These are phyloP conservation scores for Phrynosoma blainvillii DNA, from an alignment of 2,113 vertebrate genomes.

Conservation along the genomic window DNA sequence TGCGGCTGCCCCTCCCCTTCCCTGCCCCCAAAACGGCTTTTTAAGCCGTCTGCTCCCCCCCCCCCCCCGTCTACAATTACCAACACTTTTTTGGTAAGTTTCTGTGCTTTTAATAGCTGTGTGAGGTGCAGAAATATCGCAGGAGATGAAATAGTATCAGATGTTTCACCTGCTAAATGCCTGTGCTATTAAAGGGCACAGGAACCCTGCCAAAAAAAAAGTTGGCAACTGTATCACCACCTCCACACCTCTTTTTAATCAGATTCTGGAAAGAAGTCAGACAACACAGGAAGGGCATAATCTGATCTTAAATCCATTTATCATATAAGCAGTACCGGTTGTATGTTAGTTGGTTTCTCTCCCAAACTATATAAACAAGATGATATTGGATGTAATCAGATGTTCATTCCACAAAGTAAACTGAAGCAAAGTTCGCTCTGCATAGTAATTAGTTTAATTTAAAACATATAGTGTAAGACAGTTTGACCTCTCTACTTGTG, in stretches of 20 bases:
- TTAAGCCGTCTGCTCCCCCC: too few relatives aligned
- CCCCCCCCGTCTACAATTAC: neutral
- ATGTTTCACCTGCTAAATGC: neutral
- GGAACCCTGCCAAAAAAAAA: neutral
- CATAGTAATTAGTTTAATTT: slow-evolving; percentile 41
- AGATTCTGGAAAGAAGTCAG: slow-evolving; percentile 16
- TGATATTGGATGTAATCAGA: slow-evolving; percentile 37
- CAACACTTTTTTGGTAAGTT: neutral
- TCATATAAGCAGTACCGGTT: slow-evolving; percentile 18
- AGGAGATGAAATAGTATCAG: neutral
- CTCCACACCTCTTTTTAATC: slow-evolving; percentile 6
- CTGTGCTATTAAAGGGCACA: neutral
- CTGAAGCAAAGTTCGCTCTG: slow-evolving; percentile 27
- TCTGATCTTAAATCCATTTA: slow-evolving; percentile 19
- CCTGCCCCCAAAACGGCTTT: too few relatives aligned
- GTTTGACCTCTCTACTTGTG: slow-evolving; percentile 47
- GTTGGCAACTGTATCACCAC: neutral
- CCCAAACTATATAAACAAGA: slow-evolving; percentile 16
- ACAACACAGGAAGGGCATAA: slow-evolving; percentile 13
- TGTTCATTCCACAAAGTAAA: slow-evolving; percentile 23
- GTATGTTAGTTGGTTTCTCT: neutral
- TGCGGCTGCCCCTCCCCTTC: too few relatives aligned
- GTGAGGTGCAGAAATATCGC: neutral
- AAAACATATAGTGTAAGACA: slow-evolving; percentile 50
- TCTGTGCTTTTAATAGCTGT: neutral